phyloP scores from a whole-genome alignment of 2,113 vertebrate species.

The Apus apus region DNA sequence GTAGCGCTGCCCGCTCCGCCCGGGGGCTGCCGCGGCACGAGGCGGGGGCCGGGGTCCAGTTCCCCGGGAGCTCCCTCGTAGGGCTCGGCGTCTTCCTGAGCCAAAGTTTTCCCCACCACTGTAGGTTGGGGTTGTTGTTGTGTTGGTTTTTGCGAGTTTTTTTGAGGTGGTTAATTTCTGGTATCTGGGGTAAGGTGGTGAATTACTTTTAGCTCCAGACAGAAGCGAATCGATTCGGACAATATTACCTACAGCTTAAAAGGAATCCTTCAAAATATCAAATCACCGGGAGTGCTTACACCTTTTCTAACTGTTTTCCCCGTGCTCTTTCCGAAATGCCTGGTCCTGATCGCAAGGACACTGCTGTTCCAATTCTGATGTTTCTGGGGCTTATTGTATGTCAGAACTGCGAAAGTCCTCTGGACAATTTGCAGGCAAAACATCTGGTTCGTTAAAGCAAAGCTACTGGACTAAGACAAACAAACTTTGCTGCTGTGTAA shows the following conservation, averaged over 20 bases:
- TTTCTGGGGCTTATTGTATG: constrained; percentile 62
- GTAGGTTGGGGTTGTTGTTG: neutral
- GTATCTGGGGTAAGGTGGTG: neutral
- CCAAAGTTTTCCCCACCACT: neutral
- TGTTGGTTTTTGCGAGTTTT: neutral
- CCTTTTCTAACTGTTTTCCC: neutral
- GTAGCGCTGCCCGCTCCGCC: neutral
- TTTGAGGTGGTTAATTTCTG: neutral
- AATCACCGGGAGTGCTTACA: neutral
- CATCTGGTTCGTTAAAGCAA: constrained; percentile 79
- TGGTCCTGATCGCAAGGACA: neutral
- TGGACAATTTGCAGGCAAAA: constrained; percentile 76
- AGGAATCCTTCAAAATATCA: neutral
- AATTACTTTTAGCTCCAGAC: neutral
- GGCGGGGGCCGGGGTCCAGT: neutral
- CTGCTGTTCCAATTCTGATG: constrained; percentile 1
- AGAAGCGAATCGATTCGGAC: neutral
- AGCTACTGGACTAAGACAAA: constrained; percentile 75
- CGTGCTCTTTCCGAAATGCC: neutral
- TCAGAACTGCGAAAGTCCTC: constrained; percentile 69
- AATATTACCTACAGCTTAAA: neutral
- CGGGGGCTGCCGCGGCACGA: neutral
- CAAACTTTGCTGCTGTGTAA: constrained; percentile 75
- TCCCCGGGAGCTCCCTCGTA: neutral
- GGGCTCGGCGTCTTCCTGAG: neutral